Evolutionary conservation across 2,113 vertebrate genomes (phyloP), one percentile per base, ranked within the genome.

Genomic region (Pristiophorus japonicus): DNA sequence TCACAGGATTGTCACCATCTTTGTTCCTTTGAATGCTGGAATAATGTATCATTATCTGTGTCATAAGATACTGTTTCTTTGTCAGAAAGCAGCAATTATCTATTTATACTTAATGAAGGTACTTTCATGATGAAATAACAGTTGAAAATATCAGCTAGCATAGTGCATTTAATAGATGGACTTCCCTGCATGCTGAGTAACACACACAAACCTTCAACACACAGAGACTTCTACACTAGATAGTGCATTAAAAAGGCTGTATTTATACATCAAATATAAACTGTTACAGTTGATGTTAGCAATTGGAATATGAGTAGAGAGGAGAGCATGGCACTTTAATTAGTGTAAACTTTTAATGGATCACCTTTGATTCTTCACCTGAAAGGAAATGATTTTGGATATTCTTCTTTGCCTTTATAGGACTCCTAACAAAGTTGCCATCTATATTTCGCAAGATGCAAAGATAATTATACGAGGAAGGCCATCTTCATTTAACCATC

Each of bases 31-130:
- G 51, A 90, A 59, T 59, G 30, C 30, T 59, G 51, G 11, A 62
- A 90, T 59, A 34, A 62, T 90, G 27, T 90, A 90, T 51, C 51
- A 90, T 88, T 88, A 88, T 59, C 87, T 90, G 27, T 90, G 87
- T 59, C 51, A 90, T 59, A n/a, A 34, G 51, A 90, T 34, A 59
- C 87, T 1, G 30, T 90, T 27, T 62, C 51, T 90, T 90, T 90
- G 87, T 90, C 87, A 90, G 87, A 90, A 90, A 51, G 47, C 22
- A 90, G 47, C 51, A 59, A 62, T 90, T 90, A 90, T 90, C 45
- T 81, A 81, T 81, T 81, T 81, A 45, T 81, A 81, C 78, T 14
- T 90, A 90, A 90, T 62, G 51, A 90, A 59, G 87, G 87, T 27
- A 90, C 51, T 34, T 59, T 90, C 27, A 59, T 51, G 55, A 51